Evolutionary conservation across 2,888 invertebrate species (phyloP), one percentile per base, ranked within the genome.

Genomic region (Pantelozetes paolii): DNA sequence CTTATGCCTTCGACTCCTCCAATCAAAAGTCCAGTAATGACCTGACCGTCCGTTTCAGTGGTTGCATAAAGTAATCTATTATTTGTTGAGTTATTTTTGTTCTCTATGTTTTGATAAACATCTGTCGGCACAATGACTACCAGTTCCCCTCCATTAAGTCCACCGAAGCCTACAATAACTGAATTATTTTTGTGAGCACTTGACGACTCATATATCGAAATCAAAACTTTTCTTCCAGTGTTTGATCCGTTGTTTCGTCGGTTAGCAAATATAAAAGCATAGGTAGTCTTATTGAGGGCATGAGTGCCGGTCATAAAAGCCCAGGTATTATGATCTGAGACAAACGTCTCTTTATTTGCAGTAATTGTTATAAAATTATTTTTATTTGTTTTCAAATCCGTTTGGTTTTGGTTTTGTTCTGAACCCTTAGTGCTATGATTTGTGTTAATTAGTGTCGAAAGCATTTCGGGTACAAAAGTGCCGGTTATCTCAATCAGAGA

Each of bases 231-330:
- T 2, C 26, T 30, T 3, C 18, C 20, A n/a, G 2, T 20, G 18
- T 54, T 50, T 2, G 50, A 5, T 20, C 20, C 54, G 26, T 2
- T 26, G 45, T 73, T 40, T 0, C 73, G 77, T 40, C 74, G 74
- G 69, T 81, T 81, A 1, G 81, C 81, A 77, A 81, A 81, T 78
- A 81, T 80, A 77, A 81, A 81, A 26, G 79, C 76, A 75, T 80
- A 81, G 0, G 81, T 81, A 50, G 80, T 79, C 9, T 77, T 76
- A 64, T 80, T 78, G 74, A 79, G 80, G 18, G 79, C 76, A 74
- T 81, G 81, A 18, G 80, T 79, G 50, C 81, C 81, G 3, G 81
- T 81, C 75, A 81, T 80, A 15, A 81, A 79, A 71, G 79, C 80
- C 76, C 80, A 80, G 8, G 79, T 80, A 9, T 79, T 79, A 18